A percentile compares a stretch with the other conserved stretches of the same genome.
Evolutionary conservation across 2,888 invertebrate genomes (phyloP).

Genomic region (Subacronicta megacephala): DNA sequence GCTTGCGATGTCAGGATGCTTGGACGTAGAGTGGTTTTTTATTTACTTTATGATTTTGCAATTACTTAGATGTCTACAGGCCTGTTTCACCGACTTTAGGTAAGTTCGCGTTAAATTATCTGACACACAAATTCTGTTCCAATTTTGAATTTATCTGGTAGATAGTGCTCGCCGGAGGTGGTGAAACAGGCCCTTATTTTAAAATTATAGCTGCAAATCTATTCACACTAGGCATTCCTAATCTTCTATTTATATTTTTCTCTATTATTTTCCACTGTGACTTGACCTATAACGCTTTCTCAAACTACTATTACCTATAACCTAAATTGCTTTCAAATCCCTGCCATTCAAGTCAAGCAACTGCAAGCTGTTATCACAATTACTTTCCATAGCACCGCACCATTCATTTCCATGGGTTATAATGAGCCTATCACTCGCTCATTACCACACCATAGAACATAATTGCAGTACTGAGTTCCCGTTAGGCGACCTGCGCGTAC

Average conservation of each 20-base stretch:
- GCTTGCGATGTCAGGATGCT: slow-evolving; percentile 31
- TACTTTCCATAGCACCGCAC: slow-evolving; percentile 32
- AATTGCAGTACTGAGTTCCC: slow-evolving; percentile 55
- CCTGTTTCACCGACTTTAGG: too few relatives aligned
- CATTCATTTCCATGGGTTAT: slow-evolving; percentile 40
- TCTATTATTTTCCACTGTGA: not conserved
- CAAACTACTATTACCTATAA: slow-evolving; percentile 18
- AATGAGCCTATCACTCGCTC: slow-evolving; percentile 54
- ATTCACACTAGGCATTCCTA: slow-evolving; percentile 21
- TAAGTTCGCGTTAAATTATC: too few relatives aligned
- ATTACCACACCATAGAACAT: slow-evolving; percentile 58
- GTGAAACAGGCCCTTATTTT: too few relatives aligned
- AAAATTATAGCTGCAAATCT: slow-evolving; percentile 6
- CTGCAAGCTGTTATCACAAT: slow-evolving; percentile 33
- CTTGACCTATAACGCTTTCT: slow-evolving; percentile 6
- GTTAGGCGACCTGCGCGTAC: slow-evolving; percentile 61
- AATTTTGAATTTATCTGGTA: too few relatives aligned
- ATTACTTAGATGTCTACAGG: too few relatives aligned
- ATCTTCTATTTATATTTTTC: not conserved
- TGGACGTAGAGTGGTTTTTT: slow-evolving; percentile 26
- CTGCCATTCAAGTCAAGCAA: slow-evolving; percentile 29
- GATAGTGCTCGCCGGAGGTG: too few relatives aligned
- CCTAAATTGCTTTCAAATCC: slow-evolving; percentile 32
- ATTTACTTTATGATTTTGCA: slow-evolving; percentile 36
- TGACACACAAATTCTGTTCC: too few relatives aligned